Percentiles rank a stretch among this genome's conserved stretches.
Evolutionary conservation across 2,113 vertebrate species (phyloP).

Genomic region (Strigops habroptila): DNA sequence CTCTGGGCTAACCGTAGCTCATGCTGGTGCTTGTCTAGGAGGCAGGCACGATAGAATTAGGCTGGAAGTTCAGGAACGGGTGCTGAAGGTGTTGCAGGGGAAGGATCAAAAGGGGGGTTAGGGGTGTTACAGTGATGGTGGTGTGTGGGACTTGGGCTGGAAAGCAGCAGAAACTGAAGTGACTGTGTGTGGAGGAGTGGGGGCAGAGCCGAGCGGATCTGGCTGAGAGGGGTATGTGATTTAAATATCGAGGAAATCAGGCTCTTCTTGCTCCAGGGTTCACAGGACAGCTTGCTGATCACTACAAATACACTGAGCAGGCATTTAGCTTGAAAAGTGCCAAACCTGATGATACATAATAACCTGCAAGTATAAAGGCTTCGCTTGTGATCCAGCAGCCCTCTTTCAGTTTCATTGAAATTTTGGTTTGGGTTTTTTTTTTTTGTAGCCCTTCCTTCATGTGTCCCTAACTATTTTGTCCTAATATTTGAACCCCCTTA

Average conservation of each 20-base stretch:
- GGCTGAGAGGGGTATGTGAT: neutral
- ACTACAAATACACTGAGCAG: rapidly evolving
- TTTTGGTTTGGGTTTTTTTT: neutral
- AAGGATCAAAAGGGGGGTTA: neutral
- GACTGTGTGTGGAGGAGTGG: neutral
- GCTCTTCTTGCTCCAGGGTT: neutral
- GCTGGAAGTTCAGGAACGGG: neutral
- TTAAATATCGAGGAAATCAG: neutral
- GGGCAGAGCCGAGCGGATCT: neutral
- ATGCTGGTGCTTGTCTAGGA: neutral
- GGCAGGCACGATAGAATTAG: neutral
- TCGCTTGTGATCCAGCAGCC: neutral
- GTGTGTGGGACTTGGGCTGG: neutral
- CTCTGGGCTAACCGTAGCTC: neutral
- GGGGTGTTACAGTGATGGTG: neutral
- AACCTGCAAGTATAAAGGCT: neutral
- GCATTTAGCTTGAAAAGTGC: neutral
- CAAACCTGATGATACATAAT: neutral
- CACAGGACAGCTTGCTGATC: neutral
- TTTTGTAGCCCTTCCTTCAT: neutral
- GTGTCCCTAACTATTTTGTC: neutral
- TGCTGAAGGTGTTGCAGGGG: neutral
- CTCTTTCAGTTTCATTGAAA: neutral
- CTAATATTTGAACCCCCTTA: neutral
- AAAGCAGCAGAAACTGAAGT: neutral